phyloP scores from a whole-genome alignment of 2,888 invertebrate species.

The Brachyptera putata region DNA sequence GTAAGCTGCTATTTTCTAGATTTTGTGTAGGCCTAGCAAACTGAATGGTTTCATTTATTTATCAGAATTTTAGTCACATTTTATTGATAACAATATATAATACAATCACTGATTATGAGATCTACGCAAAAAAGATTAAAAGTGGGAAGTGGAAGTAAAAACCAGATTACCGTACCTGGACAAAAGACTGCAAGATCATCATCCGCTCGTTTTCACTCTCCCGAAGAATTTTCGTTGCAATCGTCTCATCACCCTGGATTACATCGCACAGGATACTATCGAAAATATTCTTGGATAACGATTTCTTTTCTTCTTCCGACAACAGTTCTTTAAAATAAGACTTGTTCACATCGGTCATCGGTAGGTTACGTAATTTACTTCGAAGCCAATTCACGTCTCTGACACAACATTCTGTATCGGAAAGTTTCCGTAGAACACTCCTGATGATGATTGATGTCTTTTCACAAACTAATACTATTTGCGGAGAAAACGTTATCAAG shows the following conservation, averaged over 20 bases:
- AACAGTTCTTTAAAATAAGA: conserved; percentile 2
- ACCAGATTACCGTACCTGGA: neutral
- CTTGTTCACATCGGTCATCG: neutral
- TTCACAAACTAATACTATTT: neutral
- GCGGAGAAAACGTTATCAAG: neutral
- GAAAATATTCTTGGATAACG: neutral
- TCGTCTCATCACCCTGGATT: neutral
- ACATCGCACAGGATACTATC: neutral
- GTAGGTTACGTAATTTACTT: neutral
- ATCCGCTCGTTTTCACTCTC: neutral
- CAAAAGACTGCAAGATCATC: neutral
- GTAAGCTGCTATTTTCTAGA: no score
- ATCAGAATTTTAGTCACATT: no score
- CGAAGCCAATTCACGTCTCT: neutral
- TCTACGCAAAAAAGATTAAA: no score
- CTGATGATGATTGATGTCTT: neutral
- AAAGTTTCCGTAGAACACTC: neutral
- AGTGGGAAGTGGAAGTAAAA: neutral
- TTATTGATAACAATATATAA: no score
- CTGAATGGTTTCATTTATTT: no score
- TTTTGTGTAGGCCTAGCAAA: no score
- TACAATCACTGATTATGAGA: no score
- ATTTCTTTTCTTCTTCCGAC: neutral
- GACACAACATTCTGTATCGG: neutral
- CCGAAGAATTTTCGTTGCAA: neutral